A percentile compares a stretch with the other conserved stretches of the same genome.
phyloP scores from a whole-genome alignment of 1,140 invertebrate species.

The Magallana angulata region DNA sequence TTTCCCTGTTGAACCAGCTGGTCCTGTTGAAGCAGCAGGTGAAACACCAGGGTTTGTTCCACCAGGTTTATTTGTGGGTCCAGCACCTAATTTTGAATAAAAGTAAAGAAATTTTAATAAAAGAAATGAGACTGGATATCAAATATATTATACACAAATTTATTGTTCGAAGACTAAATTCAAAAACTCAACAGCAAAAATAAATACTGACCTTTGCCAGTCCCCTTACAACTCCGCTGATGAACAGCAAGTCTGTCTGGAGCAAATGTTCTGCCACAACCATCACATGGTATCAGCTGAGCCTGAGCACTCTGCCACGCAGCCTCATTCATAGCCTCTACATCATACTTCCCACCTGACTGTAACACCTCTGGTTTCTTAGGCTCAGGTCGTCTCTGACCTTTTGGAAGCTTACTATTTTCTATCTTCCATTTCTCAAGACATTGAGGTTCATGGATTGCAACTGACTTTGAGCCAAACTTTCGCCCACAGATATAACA shows the following conservation, averaged over 20 bases:
- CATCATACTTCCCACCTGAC: conserved; percentile 69
- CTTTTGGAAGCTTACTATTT: conserved; percentile 84
- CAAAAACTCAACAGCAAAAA: not conserved
- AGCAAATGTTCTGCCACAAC: conserved; percentile 86
- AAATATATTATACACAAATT: too few species aligned
- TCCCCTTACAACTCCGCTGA: conserved; percentile 82
- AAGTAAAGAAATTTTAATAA: too few species aligned
- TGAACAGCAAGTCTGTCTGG: conserved; percentile 86
- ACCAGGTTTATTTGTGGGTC: conserved; percentile 17
- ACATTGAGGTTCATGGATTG: conserved; percentile 89
- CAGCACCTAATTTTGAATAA: conserved; percentile 82
- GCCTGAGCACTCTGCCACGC: conserved; percentile 80
- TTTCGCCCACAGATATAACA: conserved; percentile 78
- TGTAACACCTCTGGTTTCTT: conserved; percentile 82
- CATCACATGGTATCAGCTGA: conserved; percentile 84
- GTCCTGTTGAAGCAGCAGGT: not conserved
- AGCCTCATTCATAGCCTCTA: conserved; percentile 76
- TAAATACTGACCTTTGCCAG: not conserved
- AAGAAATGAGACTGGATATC: too few species aligned
- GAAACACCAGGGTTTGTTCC: not conserved
- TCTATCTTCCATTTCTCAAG: conserved; percentile 87
- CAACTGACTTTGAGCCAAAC: conserved; percentile 82
- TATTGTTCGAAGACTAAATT: too few species aligned
- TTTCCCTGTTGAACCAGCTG: conserved; percentile 29
- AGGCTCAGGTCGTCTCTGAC: conserved; percentile 83